Conservation (phyloP, 35 echinoderm and acorn worm genomes). For the Apostichopus japonicus region DNA sequence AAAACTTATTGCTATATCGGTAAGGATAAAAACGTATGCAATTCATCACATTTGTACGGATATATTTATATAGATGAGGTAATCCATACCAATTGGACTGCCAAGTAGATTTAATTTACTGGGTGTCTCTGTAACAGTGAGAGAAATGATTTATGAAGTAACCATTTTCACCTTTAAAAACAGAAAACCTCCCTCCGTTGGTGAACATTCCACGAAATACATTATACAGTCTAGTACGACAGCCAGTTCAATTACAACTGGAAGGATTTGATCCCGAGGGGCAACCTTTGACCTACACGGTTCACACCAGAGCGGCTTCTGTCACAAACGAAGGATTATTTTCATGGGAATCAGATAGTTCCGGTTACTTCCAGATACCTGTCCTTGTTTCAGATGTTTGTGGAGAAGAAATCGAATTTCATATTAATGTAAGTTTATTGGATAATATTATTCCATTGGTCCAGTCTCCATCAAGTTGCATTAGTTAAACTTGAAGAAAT, state of each 20-base stretch:
- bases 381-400: background rate
- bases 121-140: too few species aligned
- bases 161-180: background rate
- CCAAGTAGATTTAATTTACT: too few species aligned
- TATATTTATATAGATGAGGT: too few species aligned
- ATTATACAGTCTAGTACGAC: conserved; percentile 12
- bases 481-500: too few species aligned
- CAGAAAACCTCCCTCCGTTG: background rate
- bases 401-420: background rate
- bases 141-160: too few species aligned
- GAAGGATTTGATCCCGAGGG: conserved; percentile 8
- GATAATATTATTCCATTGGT: too few species aligned
- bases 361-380: conserved; percentile 5
- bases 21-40: too few species aligned
- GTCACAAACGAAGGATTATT: background rate
- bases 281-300: background rate
- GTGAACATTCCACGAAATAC: background rate
- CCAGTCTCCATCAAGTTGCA: too few species aligned
- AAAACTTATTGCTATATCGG: background rate
- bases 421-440: background rate
- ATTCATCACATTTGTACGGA: too few species aligned
- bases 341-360: background rate
- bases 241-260: background rate
- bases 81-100: too few species aligned
- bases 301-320: background rate